Evolutionary conservation across 2,888 invertebrate genomes (phyloP).

Genomic region (Conistra vaccinii): DNA sequence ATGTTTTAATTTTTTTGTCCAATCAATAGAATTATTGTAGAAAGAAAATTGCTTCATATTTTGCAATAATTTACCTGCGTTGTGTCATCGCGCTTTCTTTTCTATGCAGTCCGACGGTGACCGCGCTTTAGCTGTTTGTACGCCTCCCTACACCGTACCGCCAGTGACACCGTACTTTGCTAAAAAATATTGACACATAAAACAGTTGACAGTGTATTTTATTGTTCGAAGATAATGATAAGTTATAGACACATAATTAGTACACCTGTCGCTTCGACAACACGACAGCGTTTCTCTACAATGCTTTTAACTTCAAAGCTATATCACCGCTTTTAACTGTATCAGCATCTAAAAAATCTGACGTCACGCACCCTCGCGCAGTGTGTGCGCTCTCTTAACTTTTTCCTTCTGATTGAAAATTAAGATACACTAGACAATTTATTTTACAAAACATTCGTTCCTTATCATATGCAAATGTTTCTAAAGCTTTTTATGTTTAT

Average conservation of each 20-base stretch:
- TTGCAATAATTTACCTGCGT: no score
- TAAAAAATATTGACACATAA: background rate
- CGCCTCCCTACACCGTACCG: no score
- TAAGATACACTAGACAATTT: slow-evolving; percentile 60
- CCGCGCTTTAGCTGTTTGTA: no score
- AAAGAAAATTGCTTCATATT: no score
- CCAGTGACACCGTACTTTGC: background rate
- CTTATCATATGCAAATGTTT: slow-evolving; percentile 64
- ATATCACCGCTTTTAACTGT: slow-evolving; percentile 31
- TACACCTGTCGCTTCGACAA: slow-evolving; percentile 33
- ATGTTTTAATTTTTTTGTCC: no score
- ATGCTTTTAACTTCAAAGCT: slow-evolving; percentile 51
- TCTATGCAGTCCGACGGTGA: no score
- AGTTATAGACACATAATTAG: slow-evolving; percentile 22
- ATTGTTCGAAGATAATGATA: slow-evolving; percentile 11
- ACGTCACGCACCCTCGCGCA: slow-evolving; percentile 35
- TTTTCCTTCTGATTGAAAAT: slow-evolving; percentile 58
- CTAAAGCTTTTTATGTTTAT: slow-evolving; percentile 54
- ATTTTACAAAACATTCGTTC: slow-evolving; percentile 64
- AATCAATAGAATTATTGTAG: no score
- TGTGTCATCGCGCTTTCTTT: no score
- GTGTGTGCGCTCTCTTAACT: slow-evolving; percentile 20
- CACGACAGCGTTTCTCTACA: slow-evolving; percentile 16
- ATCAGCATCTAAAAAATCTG: slow-evolving; percentile 15
- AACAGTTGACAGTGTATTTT: slow-evolving; percentile 13